Conservation (phyloP, 2,113 vertebrate genomes). For the Puntigrus tetrazona region DNA sequence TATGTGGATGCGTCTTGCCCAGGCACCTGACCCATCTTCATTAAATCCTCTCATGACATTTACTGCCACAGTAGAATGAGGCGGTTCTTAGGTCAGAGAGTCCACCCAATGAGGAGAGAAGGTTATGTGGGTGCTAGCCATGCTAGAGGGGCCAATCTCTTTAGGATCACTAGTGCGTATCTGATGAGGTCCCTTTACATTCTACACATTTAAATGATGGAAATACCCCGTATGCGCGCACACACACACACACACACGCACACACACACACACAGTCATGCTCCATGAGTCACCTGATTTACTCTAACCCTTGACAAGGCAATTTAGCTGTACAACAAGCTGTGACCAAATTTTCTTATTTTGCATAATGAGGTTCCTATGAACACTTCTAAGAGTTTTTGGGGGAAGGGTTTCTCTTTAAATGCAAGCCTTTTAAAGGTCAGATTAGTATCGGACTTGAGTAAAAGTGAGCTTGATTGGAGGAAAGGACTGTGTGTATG, state of each 20-base stretch:
- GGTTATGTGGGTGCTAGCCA: slow-evolving; percentile 34
- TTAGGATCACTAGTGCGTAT: slow-evolving; percentile 70
- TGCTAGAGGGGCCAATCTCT: slow-evolving; percentile 53
- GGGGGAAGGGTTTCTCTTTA: not conserved
- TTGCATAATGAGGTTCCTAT: slow-evolving; percentile 53
- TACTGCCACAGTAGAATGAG: slow-evolving; percentile 61
- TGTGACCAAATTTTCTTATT: slow-evolving; percentile 48
- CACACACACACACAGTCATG: slow-evolving; percentile 42
- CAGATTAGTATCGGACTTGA: slow-evolving; percentile 21
- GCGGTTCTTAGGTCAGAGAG: slow-evolving; percentile 68
- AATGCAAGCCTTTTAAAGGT: slow-evolving; percentile 22
- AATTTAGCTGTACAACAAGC: slow-evolving; percentile 54
- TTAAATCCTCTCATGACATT: slow-evolving; percentile 74
- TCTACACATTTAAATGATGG: slow-evolving; percentile 79
- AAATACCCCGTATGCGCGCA: slow-evolving; percentile 52
- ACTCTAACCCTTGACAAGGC: slow-evolving; percentile 56
- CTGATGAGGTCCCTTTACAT: slow-evolving; percentile 79
- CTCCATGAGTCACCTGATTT: slow-evolving; percentile 54
- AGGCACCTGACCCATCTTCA: slow-evolving; percentile 73
- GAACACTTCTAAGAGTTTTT: not conserved
- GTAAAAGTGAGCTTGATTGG: slow-evolving; percentile 14
- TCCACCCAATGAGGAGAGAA: slow-evolving; percentile 63
- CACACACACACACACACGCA: slow-evolving; percentile 14
- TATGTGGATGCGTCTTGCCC: slow-evolving; percentile 64
- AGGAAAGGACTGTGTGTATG: slow-evolving; percentile 37